A percentile compares a stretch with the other conserved stretches of the same genome.
phyloP scores from a whole-genome alignment of 2,113 vertebrate genomes.

The Apistogramma diplotaenia region DNA sequence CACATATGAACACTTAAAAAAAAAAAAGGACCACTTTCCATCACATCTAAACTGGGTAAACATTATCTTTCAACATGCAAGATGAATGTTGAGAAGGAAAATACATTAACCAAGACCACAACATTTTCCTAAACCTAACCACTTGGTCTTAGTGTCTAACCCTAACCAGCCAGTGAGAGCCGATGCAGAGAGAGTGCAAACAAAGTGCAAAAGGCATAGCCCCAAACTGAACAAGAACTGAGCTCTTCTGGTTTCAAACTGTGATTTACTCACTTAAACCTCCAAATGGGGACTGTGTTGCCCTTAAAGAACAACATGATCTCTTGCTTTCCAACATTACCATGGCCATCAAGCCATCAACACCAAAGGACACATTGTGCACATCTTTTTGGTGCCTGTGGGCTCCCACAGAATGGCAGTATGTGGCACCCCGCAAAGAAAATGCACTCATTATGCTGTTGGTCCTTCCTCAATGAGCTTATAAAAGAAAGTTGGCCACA shows the following conservation, averaged over 20 bases:
- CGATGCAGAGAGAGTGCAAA: background rate
- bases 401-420: background rate
- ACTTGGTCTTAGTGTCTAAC: background rate
- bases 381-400: background rate
- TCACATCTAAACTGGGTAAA: background rate
- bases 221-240: background rate
- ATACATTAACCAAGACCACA: background rate
- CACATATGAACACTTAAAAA: background rate
- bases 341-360: background rate
- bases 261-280: background rate
- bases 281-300: no score
- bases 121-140: background rate
- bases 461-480: background rate
- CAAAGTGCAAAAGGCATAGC: background rate
- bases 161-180: background rate
- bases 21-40: background rate
- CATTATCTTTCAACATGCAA: background rate
- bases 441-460: background rate
- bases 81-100: background rate
- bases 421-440: background rate
- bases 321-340: background rate
- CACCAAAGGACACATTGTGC: background rate
- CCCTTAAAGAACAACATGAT: background rate
- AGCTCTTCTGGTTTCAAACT: no score
- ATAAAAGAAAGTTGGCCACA: background rate